Evolutionary conservation across 2,888 invertebrate genomes (phyloP).

Genomic region (Pecten maximus): DNA sequence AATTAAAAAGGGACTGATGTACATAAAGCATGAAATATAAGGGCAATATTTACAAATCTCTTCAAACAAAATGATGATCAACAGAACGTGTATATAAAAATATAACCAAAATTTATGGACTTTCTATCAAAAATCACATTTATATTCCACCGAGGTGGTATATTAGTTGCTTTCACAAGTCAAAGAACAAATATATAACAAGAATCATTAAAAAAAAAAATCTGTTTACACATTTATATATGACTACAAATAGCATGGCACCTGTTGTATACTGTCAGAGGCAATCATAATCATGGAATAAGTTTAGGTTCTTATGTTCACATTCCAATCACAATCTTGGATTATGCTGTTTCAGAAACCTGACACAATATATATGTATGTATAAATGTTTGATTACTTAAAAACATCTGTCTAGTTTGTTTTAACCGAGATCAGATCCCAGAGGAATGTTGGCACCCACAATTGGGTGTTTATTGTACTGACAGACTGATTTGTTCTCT

Average conservation of each 20-base stretch:
- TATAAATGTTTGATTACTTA: too few relatives aligned
- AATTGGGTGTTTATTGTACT: too few relatives aligned
- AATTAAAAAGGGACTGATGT: too few relatives aligned
- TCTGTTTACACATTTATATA: neutral
- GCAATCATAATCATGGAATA: neutral
- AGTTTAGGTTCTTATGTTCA: too few relatives aligned
- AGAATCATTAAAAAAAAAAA: neutral
- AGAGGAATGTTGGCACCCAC: too few relatives aligned
- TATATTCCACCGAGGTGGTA: neutral
- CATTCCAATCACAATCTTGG: too few relatives aligned
- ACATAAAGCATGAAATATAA: too few relatives aligned
- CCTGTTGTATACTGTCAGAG: neutral
- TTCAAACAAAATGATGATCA: neutral
- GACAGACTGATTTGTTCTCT: too few relatives aligned
- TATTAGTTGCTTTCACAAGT: neutral
- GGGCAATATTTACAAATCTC: neutral
- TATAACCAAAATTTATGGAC: neutral
- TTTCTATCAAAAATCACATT: neutral
- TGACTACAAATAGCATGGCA: neutral
- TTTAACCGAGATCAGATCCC: too few relatives aligned
- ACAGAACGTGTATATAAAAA: neutral
- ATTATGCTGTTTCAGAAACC: too few relatives aligned
- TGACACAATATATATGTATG: too few relatives aligned
- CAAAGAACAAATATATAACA: neutral
- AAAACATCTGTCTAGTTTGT: too few relatives aligned